Evolutionary conservation across 2,888 invertebrate genomes (phyloP).

Genomic region (Megastigmus dorsalis): DNA sequence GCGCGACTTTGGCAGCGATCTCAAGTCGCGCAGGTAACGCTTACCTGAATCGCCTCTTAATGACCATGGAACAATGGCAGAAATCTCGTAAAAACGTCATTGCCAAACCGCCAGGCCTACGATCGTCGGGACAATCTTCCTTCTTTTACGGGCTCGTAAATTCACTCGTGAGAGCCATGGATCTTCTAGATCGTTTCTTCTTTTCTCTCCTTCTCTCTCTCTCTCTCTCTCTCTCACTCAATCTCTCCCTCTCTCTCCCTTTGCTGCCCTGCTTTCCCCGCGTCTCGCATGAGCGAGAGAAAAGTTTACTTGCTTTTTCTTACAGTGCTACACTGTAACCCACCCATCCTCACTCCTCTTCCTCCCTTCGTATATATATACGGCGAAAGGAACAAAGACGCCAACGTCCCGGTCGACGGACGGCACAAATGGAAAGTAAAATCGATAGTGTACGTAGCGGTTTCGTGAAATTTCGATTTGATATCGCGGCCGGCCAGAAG

Average conservation of each 20-base stretch:
- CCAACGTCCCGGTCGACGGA: background rate
- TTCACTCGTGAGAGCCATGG: conserved; percentile 63
- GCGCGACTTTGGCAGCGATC: no score
- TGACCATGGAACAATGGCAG: conserved; percentile 60
- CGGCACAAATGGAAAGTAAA: background rate
- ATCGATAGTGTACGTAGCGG: conserved; percentile 1
- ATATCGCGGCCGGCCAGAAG: no score
- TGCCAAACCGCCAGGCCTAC: conserved; percentile 64
- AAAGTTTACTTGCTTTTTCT: conserved; percentile 56
- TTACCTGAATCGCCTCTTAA: conserved; percentile 30
- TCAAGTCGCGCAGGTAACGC: no score
- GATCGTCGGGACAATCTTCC: conserved; percentile 63
- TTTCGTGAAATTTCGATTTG: conserved; percentile 1
- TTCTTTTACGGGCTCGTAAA: conserved; percentile 67
- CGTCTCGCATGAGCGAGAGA: conserved; percentile 55
- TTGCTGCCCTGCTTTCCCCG: no score
- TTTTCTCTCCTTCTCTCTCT: conserved; percentile 47
- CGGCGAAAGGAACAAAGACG: conserved; percentile 14
- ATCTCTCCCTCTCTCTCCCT: conserved; percentile 35
- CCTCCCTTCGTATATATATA: no score
- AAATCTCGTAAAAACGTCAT: conserved; percentile 66
- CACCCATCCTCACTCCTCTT: background rate
- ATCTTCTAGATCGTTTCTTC: conserved; percentile 56
- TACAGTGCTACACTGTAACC: background rate
- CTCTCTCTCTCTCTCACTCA: no score